Base-by-base conservation (phyloP, 2,113 vertebrate species). In the Tupaia tana region DNA sequence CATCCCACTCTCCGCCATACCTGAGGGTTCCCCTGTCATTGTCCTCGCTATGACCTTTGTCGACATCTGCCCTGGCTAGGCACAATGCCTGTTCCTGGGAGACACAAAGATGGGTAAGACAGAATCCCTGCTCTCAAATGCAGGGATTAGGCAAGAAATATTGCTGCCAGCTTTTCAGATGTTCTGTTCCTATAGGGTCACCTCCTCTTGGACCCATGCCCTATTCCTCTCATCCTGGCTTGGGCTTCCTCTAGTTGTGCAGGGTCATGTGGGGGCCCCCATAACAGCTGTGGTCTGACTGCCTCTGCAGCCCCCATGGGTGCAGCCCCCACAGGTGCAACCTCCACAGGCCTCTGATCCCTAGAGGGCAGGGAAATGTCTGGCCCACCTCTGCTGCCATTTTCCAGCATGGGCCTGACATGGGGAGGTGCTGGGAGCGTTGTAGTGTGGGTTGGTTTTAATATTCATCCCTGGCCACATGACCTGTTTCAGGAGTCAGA, bases 261-360 rank as follows among this genome's bases (percentile, higher is more conserved):
- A 74, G 34, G 6, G 14, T 84, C n/a, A 6, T 0, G 1, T 5
- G 24, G 34, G 27, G 67, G 6, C 5, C 20, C 34, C 14, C 54
- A 70, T 29, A 5, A 0, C 29, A 4, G 0, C 52, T 92, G 19
- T 24, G 6, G 31, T n/a, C 14, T 22, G 1, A 7, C 15, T 61
- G 69, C 43, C 5, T 43, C 43, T 43, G 27, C 19, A 11, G 0
- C 10, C n/a, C 59, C 22, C 1, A 0, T 1, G 0, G 11, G 34
- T 64, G 27, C 19, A 11, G 0, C 10, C n/a, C 59, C 22, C 1
- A 0, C 3, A 0, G 11, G 34, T 64, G 25, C 81, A 58, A 7
- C 13, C 16, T 3, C 24, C 11, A 16, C 1, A n/a, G 22, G 20
- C 67, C 24, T 24, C 43, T 31, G 67, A 18, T 58, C 43, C 25